A percentile compares a stretch with the other conserved stretches of the same genome.
These are phyloP conservation scores for Lithophane ornitopus DNA, from an alignment of 2,888 invertebrate genomes.

Conservation along the genomic window DNA sequence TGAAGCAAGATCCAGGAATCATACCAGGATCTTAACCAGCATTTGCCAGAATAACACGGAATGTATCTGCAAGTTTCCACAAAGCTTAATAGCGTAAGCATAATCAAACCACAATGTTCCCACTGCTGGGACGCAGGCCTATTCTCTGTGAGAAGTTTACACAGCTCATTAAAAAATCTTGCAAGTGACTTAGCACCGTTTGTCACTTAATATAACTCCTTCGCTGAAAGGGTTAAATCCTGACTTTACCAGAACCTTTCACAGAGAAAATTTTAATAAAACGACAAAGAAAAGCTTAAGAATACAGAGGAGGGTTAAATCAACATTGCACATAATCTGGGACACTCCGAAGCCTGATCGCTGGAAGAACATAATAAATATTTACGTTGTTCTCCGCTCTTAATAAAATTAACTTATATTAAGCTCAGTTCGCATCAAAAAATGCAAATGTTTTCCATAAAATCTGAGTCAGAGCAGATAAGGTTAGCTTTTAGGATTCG, in stretches of 20 bases:
- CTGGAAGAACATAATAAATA: constrained; percentile 36
- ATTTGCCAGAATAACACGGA: not conserved
- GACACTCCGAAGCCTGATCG: constrained; percentile 24
- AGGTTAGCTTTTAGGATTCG: not conserved
- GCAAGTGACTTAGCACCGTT: not conserved
- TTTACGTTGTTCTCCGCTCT: constrained; percentile 13
- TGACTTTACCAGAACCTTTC: not conserved
- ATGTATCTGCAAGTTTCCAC: not conserved
- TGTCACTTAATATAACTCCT: constrained; percentile 14
- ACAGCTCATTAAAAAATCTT: not conserved
- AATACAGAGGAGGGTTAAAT: constrained; percentile 22
- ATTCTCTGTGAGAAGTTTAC: not conserved
- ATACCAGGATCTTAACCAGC: rapidly evolving
- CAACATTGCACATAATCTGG: constrained; percentile 36
- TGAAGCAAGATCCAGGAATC: not conserved
- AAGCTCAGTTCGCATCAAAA: constrained; percentile 20
- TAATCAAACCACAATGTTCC: too few relatives aligned
- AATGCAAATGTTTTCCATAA: constrained; percentile 28
- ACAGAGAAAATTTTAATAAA: constrained; percentile 29
- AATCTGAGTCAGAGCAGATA: constrained; percentile 14
- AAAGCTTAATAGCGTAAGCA: not conserved
- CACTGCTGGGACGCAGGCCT: not conserved
- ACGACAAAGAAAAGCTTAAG: constrained; percentile 19
- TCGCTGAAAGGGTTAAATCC: constrained; percentile 13
- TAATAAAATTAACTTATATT: constrained; percentile 37